Percentiles rank a stretch among this genome's conserved stretches.
phyloP scores from a whole-genome alignment of 2,113 vertebrate genomes.

The Ciconia stormi region DNA sequence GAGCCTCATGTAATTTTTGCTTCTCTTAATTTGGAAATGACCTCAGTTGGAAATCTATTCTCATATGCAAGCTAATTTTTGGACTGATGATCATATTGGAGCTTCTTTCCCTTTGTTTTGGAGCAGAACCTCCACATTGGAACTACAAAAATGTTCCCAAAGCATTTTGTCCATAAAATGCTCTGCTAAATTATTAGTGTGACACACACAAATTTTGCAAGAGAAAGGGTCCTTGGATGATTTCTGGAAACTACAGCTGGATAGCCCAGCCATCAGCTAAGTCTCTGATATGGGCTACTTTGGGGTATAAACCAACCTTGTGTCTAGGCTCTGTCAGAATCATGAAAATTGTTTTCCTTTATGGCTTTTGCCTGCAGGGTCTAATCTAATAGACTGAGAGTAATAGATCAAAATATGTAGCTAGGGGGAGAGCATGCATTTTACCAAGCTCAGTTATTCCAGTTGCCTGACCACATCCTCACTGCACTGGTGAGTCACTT shows the following conservation, averaged over 20 bases:
- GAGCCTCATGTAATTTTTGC: background rate
- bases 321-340: background rate
- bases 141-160: background rate
- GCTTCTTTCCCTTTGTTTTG: background rate
- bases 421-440: background rate
- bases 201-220: background rate
- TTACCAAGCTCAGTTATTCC: background rate
- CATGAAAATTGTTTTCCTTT: background rate
- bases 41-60: background rate
- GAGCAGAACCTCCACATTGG: background rate
- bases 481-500: background rate
- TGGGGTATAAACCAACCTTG: background rate
- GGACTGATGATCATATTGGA: rapidly evolving
- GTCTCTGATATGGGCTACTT: background rate
- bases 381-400: background rate
- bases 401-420: background rate
- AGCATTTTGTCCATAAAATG: background rate
- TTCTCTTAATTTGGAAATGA: background rate
- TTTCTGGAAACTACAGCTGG: background rate
- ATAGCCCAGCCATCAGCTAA: background rate
- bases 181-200: background rate
- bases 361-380: background rate
- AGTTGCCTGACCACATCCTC: background rate
- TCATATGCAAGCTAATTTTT: background rate
- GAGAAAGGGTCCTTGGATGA: background rate